Percentiles rank a stretch among this genome's conserved stretches.
phyloP scores from a whole-genome alignment of 2,113 vertebrate species.

The Balaenoptera acutorostrata region DNA sequence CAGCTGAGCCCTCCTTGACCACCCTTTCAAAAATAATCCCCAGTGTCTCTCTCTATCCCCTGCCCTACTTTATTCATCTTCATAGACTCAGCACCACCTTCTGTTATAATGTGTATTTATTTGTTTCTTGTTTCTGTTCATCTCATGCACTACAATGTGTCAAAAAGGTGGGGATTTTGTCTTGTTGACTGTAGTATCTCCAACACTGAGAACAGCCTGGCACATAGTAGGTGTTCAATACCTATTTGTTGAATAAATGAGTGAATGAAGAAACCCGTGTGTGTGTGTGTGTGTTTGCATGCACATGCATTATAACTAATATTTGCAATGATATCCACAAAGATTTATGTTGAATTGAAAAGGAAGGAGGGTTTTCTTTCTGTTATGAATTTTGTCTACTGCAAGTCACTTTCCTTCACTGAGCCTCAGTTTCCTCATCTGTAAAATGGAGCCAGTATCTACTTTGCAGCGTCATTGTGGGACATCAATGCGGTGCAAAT shows the following conservation, averaged over 20 bases:
- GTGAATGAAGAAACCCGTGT: not conserved
- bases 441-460: not conserved
- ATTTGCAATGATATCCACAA: not conserved
- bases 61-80: not conserved
- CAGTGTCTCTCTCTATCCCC: not conserved
- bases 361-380: not conserved
- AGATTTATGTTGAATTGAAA: not conserved
- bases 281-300: no score
- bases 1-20: not conserved
- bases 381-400: not conserved
- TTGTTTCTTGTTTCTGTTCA: not conserved
- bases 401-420: not conserved
- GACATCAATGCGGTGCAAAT: not conserved
- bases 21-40: not conserved
- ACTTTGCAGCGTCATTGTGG: not conserved
- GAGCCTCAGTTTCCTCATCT: constrained; percentile 31
- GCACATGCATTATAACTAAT: not conserved
- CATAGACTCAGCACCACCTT: not conserved
- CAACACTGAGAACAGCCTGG: not conserved
- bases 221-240: not conserved
- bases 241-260: not conserved
- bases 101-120: not conserved
- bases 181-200: not conserved
- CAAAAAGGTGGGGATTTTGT: not conserved
- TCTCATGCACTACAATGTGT: not conserved